Base-by-base conservation (phyloP, 2,888 invertebrate genomes). In the Erebia palarica region DNA sequence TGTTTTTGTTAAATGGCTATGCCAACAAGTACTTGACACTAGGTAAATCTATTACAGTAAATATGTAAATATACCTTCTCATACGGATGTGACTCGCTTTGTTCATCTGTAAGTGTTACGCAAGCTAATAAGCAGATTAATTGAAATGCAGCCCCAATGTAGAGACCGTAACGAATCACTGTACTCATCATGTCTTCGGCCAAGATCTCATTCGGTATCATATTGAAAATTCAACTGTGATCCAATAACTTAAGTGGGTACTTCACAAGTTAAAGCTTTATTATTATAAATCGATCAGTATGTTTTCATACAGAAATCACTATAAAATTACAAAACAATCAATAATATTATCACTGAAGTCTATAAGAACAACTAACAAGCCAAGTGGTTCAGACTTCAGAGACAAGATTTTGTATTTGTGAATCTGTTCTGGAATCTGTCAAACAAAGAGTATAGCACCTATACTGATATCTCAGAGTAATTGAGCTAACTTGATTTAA, bases 121-220 rank as follows among this genome's bases (percentile, higher is more conserved):
- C 97, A 97, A 21, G 97, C 97, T 65, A 96, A 94, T 75, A 98
- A 94, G 82, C 98, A 98, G 27, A 96, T 90, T 70, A 98, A 88
- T 89, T 98, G 98, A 82, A 98, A 98, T n/a, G 97, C 94, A 16
- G 98, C 98, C 7, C 97, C 97, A 53, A 97, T 90, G 82, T 97
- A 97, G 7, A 98, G 90, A 14, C 98, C 97, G 86, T 96, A 96
- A 49, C 96, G 94, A 47, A 97, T 94, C 72, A 97, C 89, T 16
- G 95, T 95, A 74, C 96, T 96, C 80, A 97, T 94, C 78, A 96
- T 88, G 83, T 96, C 96, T 87, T 96, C 96, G 42, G 95, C 86
- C 72, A 90, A 93, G 76, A 93, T 91, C 78, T 93, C 93, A 75
- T 78, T 94, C 3, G 94, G 94, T 78, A 95, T 94, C 93, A 93